Evolutionary conservation across 1,140 invertebrate species (phyloP).

Genomic region (Drosophila lowei): DNA sequence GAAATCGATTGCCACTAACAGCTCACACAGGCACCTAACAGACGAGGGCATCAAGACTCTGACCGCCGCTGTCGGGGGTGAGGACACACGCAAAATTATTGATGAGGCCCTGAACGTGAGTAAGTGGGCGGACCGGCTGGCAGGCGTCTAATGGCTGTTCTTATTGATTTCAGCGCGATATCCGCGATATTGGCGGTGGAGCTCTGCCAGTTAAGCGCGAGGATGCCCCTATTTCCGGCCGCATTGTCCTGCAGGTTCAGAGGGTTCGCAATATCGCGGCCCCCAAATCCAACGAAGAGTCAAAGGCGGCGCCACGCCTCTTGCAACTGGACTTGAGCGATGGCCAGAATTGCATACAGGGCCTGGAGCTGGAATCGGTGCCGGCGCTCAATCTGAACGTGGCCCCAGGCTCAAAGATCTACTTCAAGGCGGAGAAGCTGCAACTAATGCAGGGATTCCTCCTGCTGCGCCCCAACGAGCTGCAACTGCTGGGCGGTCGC

Average conservation of each 20-base stretch:
- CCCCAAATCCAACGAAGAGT: slow-evolving; percentile 95
- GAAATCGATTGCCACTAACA: neutral
- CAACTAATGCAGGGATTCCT: slow-evolving; percentile 88
- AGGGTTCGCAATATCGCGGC: slow-evolving; percentile 94
- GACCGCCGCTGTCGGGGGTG: slow-evolving; percentile 30
- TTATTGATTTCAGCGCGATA: slow-evolving; percentile 87
- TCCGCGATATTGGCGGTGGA: slow-evolving; percentile 89
- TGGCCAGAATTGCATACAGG: slow-evolving; percentile 90
- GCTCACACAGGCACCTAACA: slow-evolving; percentile 40
- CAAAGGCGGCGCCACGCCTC: slow-evolving; percentile 90
- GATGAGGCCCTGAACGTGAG: slow-evolving; percentile 64
- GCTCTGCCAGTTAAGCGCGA: slow-evolving; percentile 85
- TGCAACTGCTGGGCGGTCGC: slow-evolving; percentile 90
- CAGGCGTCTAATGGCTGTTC: slow-evolving; percentile 9
- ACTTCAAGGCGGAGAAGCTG: slow-evolving; percentile 84
- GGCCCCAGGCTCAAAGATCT: slow-evolving; percentile 89
- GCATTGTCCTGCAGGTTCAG: slow-evolving; percentile 93
- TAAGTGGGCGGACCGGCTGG: slow-evolving; percentile 26
- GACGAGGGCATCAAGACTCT: slow-evolving; percentile 50
- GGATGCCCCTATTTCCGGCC: slow-evolving; percentile 85
- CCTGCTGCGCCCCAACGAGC: slow-evolving; percentile 87
- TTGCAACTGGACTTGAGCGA: slow-evolving; percentile 93
- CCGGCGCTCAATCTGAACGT: slow-evolving; percentile 88
- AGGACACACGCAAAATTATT: slow-evolving; percentile 63
- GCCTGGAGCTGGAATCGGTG: slow-evolving; percentile 88